A percentile compares a stretch with the other conserved stretches of the same genome.
Evolutionary conservation across 2,113 vertebrate genomes (phyloP).

Genomic region (Monopterus albus): DNA sequence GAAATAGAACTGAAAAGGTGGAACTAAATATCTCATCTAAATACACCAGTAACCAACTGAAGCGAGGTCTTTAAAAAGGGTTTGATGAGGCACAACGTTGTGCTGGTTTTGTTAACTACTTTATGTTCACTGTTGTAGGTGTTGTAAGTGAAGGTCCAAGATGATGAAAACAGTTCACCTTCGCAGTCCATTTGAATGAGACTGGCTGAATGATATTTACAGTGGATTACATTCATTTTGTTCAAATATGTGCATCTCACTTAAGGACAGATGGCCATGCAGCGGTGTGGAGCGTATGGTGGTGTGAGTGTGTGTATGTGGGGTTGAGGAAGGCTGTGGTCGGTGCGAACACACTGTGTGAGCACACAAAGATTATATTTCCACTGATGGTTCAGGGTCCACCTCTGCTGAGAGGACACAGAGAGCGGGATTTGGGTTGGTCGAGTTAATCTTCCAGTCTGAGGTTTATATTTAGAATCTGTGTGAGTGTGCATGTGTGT

Average conservation of each 20-base stretch:
- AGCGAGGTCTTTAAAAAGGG: no score
- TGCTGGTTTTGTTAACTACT: not conserved
- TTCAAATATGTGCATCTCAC: constrained; percentile 30
- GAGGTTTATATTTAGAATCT: constrained; percentile 65
- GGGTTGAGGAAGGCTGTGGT: constrained; percentile 55
- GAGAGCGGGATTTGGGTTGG: constrained; percentile 63
- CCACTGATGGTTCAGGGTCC: constrained; percentile 55
- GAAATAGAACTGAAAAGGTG: not conserved
- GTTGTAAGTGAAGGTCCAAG: not conserved
- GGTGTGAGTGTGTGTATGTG: not conserved
- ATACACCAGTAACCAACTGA: not conserved
- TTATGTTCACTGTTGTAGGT: not conserved
- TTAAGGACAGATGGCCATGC: constrained; percentile 53
- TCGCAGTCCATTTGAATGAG: constrained; percentile 52
- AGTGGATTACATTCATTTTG: constrained; percentile 49
- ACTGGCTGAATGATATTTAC: constrained; percentile 43
- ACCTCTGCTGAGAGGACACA: constrained; percentile 55
- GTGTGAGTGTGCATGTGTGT: constrained; percentile 19
- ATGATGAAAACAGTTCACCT: constrained; percentile 11
- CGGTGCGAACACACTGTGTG: constrained; percentile 65
- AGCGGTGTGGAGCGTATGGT: no score
- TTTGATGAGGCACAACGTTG: not conserved
- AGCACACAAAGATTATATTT: constrained; percentile 76
- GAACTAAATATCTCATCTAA: not conserved
- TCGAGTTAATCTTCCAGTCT: constrained; percentile 66